Base-by-base conservation (phyloP, 1,140 invertebrate genomes). In the Archegozetes longisetosus region DNA sequence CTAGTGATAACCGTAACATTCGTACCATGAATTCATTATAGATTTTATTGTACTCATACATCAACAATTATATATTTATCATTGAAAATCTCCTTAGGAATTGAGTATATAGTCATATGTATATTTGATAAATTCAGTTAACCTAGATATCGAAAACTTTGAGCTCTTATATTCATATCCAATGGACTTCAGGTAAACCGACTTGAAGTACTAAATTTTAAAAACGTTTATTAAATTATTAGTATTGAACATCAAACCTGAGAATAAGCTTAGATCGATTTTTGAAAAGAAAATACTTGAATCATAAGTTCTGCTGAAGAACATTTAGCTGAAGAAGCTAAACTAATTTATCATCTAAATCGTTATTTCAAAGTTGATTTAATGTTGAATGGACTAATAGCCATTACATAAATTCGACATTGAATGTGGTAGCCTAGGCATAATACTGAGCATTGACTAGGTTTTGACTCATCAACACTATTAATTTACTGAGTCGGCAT, bases 11-110 rank as follows among this genome's bases (percentile, higher is more conserved):
- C 96, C 82, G 92, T 92, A 22, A 96, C 92, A 61, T 98, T 98
- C 78, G 90, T 98, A 67, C 94, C 94, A 53, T 98, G 93, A 92
- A 78, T 98, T 12, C 97, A 98, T 73, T 98, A 98, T 73, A 90
- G 92, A 67, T 98, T 98, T 75, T 98, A 98, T 74, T 98, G 93
- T 74, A 68, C 72, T 20, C 54, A 27, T 74, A 78, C 78, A 64
- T 84, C 84, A 13, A 90, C 88, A 74, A 75, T 89, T 22, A 84
- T 91, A 61, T 92, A 92, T 70, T 71, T 91, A 55, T 85, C 84
- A 49, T 81, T 92, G 53, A 93, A 97, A 59, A 81, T 90, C 68
- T 82, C 92, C 48, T 80, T 99, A 64, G 94, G 95, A 55, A 79
- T 91, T 61, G 79, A 84, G 24, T 90, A 89, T 62, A 94, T 98